These are phyloP conservation scores for Heliconius sara DNA, from an alignment of 2,888 invertebrate species.

Conservation along the genomic window DNA sequence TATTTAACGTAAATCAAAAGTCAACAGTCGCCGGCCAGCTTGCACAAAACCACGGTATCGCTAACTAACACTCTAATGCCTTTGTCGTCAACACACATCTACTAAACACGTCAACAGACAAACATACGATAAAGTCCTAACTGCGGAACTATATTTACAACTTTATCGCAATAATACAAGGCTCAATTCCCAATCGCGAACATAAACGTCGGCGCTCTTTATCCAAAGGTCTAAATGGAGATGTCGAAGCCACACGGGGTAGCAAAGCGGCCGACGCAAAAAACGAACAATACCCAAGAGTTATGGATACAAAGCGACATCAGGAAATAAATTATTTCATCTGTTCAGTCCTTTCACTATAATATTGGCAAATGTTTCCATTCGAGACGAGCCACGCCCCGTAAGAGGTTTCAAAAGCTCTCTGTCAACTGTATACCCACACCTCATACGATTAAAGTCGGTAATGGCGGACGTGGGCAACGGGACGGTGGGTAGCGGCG, in stretches of 20 bases:
- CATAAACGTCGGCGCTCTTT: slow-evolving; percentile 69
- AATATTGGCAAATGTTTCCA: slow-evolving; percentile 85
- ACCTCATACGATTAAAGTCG: slow-evolving; percentile 44
- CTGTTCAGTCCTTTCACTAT: slow-evolving; percentile 82
- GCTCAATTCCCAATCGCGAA: slow-evolving; percentile 30
- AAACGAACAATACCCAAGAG: slow-evolving; percentile 77
- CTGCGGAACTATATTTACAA: slow-evolving; percentile 7
- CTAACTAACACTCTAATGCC: slow-evolving; percentile 78
- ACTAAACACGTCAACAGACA: slow-evolving; percentile 58
- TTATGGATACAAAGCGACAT: slow-evolving; percentile 82
- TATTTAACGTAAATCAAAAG: slow-evolving; percentile 74
- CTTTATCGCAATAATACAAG: slow-evolving; percentile 26
- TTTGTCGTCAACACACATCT: slow-evolving; percentile 78
- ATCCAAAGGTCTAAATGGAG: slow-evolving; percentile 78
- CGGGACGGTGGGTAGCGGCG: slow-evolving; percentile 63
- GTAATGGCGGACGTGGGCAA: slow-evolving; percentile 38
- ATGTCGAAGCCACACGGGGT: slow-evolving; percentile 74
- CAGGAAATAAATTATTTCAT: slow-evolving; percentile 84
- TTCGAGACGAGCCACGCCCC: slow-evolving; percentile 81
- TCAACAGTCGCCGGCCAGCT: slow-evolving; percentile 66
- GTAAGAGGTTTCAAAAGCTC: slow-evolving; percentile 60
- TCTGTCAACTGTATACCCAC: slow-evolving; percentile 46
- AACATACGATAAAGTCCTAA: slow-evolving; percentile 38
- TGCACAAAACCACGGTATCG: slow-evolving; percentile 76
- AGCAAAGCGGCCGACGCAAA: slow-evolving; percentile 77